Evolutionary conservation across 1,140 invertebrate species (phyloP), one percentile per base, ranked within the genome.

Genomic region (Cardiocondyla obscurior): DNA sequence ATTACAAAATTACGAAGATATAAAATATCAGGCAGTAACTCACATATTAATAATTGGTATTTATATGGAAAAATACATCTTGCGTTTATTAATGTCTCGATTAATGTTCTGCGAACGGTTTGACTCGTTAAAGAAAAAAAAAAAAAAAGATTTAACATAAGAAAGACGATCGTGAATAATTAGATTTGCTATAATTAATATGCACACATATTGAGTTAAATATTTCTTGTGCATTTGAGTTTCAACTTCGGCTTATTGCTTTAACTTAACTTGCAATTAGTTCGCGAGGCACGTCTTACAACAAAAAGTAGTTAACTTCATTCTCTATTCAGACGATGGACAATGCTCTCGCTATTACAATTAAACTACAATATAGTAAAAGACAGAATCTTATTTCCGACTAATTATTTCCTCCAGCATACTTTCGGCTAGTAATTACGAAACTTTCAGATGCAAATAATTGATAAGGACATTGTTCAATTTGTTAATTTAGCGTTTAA

Each of bases 271-370:
- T 49, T 69, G 30, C 44, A 69, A 53, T 69, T 58, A 76, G 19
- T 76, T 76, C 10, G 14, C 57, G 19, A 64, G 39, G 14, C 57
- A 64, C 42, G 57, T 39, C 25, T 74, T 74, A 2, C 25, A 76
- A 76, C 53, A 76, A 76, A 74, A 62, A 76, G 39, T 64, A 28
- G 2, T 64, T 64, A 76, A 76, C 28, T 76, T 76, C 72, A 76
- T 76, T 76, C 28, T 25, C 57, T 53, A 76, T 76, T 64, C 57
- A 64, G 22, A 64, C 12, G 19, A 76, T 76, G 72, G 57, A 22
- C 55, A 74, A 46, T 64, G 28, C 12, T 74, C 28, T 62, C 55
- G n/a, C n/a, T 74, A 28, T 46, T 42, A 58, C 51, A 60, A 74
- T 74, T 60, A 60, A 16, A 74, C n/a, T 62, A 33, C 72, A 39